phyloP scores from a whole-genome alignment of 2,797 vertebrate genomes.

The Cuniculus paca region DNA sequence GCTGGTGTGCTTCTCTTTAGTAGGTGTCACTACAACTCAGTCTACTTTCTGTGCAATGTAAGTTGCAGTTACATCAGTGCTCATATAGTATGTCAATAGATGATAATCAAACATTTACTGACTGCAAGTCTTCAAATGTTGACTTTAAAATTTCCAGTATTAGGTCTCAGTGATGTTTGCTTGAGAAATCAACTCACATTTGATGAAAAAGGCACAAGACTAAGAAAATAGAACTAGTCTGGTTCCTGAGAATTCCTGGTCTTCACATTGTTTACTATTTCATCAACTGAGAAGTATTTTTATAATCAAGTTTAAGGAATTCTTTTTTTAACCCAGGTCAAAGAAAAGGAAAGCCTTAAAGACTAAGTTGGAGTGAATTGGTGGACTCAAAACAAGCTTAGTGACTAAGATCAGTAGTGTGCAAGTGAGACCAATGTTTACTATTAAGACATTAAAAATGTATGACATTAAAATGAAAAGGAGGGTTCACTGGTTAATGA shows the following conservation, averaged over 20 bases:
- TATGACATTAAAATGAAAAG: conserved; percentile 38
- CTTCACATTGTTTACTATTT: not conserved
- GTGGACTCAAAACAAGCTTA: not conserved
- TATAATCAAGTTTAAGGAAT: not conserved
- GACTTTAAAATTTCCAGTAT: not conserved
- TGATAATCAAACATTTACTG: not conserved
- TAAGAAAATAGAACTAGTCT: not conserved
- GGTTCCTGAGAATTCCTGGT: not conserved
- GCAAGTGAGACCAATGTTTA: not conserved
- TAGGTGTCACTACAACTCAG: not conserved
- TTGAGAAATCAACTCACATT: conserved; percentile 14
- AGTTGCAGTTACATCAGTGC: conserved; percentile 15
- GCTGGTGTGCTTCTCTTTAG: not conserved
- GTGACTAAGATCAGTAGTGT: not conserved
- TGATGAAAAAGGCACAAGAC: conserved; percentile 9
- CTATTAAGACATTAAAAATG: not conserved
- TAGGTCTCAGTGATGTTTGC: not conserved
- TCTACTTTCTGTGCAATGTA: not conserved
- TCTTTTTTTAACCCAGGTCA: not conserved
- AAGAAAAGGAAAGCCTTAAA: not conserved
- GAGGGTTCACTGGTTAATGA: not conserved
- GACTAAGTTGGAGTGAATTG: not conserved
- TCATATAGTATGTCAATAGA: not conserved
- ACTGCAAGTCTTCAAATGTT: not conserved
- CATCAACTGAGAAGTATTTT: conserved; percentile 4